Evolutionary conservation across 1,140 invertebrate species (phyloP).

Genomic region (Drosophila punjabiensis): DNA sequence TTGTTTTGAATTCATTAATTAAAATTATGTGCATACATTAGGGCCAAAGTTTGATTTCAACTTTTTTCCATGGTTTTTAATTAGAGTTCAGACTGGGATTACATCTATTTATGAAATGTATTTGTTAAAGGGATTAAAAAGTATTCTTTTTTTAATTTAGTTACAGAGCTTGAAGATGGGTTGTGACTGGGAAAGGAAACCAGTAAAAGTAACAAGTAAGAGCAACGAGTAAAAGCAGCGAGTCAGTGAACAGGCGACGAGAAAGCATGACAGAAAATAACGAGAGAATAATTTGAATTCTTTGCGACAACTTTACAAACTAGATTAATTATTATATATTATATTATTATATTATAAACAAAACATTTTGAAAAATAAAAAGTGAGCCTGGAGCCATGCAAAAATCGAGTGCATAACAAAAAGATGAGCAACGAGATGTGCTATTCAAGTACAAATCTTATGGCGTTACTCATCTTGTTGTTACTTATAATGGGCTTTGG

Average conservation of each 20-base stretch:
- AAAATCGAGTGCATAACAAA: too few species aligned
- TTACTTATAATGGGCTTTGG: not conserved
- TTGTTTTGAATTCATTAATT: constrained; percentile 20
- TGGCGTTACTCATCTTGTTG: too few species aligned
- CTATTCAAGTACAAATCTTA: too few species aligned
- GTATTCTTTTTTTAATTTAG: not conserved
- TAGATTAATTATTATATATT: too few species aligned
- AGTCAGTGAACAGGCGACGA: not conserved
- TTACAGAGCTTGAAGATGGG: not conserved
- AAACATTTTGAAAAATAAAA: too few species aligned
- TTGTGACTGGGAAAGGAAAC: not conserved
- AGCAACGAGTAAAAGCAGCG: not conserved
- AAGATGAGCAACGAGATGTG: too few species aligned
- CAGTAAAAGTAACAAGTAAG: too few species aligned
- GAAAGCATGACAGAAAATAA: not conserved
- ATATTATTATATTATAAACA: too few species aligned
- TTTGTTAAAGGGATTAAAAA: too few species aligned
- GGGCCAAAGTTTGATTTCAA: not conserved
- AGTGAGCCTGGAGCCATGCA: too few species aligned
- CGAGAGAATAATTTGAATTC: not conserved
- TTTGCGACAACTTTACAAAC: too few species aligned
- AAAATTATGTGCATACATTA: constrained; percentile 23
- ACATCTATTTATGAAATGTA: not conserved
- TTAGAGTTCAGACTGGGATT: constrained; percentile 1
- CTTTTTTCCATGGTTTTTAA: constrained; percentile 7